Percentiles rank a stretch among this genome's conserved stretches.
These are phyloP conservation scores for Aleiodes sp. DNA, from an alignment of 1,140 invertebrate species.

Conservation along the genomic window DNA sequence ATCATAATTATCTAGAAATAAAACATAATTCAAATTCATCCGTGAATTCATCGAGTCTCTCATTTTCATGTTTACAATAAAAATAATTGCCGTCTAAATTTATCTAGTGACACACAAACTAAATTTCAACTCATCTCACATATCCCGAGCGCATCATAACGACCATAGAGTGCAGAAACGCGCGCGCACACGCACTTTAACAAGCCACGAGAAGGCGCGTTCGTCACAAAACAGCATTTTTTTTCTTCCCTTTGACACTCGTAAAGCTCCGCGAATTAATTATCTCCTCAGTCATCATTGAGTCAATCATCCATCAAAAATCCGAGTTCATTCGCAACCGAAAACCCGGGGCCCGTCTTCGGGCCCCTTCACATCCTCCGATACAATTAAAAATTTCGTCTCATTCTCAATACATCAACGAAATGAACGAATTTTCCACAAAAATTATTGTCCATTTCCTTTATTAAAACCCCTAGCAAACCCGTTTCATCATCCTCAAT, in stretches of 20 bases:
- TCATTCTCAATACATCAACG: background rate
- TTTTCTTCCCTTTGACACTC: background rate
- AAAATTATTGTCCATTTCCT: no score
- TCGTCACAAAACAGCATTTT: slow-evolving; percentile 11
- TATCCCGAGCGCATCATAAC: slow-evolving; percentile 19
- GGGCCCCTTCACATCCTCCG: background rate
- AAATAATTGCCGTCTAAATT: no score
- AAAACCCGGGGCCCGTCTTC: background rate
- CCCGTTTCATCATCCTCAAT: no score
- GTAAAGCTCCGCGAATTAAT: background rate
- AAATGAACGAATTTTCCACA: no score
- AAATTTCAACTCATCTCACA: background rate
- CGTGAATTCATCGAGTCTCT: background rate
- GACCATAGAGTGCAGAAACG: slow-evolving; percentile 11
- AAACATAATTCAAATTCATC: no score
- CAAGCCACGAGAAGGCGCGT: background rate
- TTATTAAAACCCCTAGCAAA: no score
- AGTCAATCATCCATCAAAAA: no score
- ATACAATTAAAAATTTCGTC: background rate
- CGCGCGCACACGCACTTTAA: background rate
- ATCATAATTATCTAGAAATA: no score
- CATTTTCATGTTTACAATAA: background rate
- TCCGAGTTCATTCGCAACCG: no score
- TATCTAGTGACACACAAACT: no score
- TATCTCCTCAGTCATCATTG: background rate